phyloP scores from a whole-genome alignment of 2,113 vertebrate species.

The Heliornis fulica region DNA sequence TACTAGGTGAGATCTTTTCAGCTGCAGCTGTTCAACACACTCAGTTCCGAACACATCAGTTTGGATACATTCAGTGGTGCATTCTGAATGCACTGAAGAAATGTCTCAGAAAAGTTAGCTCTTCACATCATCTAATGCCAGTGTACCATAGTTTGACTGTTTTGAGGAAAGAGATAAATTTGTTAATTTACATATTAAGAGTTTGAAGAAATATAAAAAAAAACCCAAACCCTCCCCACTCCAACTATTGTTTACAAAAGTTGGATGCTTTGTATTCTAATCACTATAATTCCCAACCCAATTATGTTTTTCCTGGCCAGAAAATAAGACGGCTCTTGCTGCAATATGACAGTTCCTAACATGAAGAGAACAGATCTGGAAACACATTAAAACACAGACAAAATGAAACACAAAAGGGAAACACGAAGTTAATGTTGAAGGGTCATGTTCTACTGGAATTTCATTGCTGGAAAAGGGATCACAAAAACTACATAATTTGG shows the following conservation, averaged over 20 bases:
- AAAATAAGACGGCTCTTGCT: not conserved
- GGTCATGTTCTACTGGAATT: not conserved
- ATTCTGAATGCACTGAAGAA: not conserved
- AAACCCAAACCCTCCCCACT: not conserved
- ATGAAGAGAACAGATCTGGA: not conserved
- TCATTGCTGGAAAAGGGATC: not conserved
- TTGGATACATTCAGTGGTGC: not conserved
- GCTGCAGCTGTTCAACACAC: not conserved
- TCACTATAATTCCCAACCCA: not conserved
- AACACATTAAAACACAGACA: not conserved
- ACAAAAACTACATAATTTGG: not conserved
- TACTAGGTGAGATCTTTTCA: not conserved
- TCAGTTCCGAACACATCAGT: not conserved
- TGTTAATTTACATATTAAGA: not conserved
- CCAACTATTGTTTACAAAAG: constrained; percentile 26
- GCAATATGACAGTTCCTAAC: not conserved
- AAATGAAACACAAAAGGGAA: not conserved
- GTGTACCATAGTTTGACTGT: not conserved
- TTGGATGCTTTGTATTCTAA: constrained; percentile 7
- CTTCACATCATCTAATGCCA: not conserved
- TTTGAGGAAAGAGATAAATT: not conserved
- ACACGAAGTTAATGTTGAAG: not conserved
- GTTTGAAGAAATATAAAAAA: not conserved
- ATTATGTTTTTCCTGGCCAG: not conserved
- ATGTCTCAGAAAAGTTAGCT: not conserved